Conservation (phyloP, 2,888 invertebrate genomes). For the Rhamnusium bicolor region DNA sequence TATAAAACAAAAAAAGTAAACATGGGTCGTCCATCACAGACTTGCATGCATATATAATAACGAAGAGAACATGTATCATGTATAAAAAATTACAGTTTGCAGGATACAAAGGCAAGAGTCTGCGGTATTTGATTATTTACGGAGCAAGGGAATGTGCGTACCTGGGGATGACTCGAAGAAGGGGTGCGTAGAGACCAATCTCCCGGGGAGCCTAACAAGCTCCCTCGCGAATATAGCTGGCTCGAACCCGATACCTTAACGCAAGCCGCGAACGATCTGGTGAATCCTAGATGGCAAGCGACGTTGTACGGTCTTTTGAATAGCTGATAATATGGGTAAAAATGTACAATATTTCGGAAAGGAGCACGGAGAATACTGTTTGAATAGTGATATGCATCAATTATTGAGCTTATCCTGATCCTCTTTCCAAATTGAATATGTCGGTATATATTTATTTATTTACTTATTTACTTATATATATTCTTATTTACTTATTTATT, state of each 20-base stretch:
- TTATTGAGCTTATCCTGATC: neutral
- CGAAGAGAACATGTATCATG: slow-evolving; percentile 25
- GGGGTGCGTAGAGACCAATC: slow-evolving; percentile 27
- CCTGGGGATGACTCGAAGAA: slow-evolving; percentile 31
- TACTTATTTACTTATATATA: no score
- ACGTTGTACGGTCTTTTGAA: slow-evolving; percentile 21
- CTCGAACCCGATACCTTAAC: slow-evolving; percentile 32
- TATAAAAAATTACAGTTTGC: slow-evolving; percentile 27
- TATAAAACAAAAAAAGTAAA: slow-evolving; percentile 32
- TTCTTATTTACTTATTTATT: no score
- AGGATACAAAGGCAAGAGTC: slow-evolving; percentile 29
- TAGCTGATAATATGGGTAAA: slow-evolving; percentile 24
- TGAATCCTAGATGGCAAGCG: slow-evolving; percentile 20
- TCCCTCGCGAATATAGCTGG: slow-evolving; percentile 26
- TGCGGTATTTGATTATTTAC: slow-evolving; percentile 36
- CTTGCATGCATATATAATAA: slow-evolving; percentile 31
- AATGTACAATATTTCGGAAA: neutral
- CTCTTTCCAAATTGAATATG: neutral
- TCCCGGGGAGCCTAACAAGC: slow-evolving; percentile 33
- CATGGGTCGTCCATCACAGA: slow-evolving; percentile 28
- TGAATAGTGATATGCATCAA: neutral
- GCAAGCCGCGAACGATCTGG: slow-evolving; percentile 15
- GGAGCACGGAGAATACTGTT: neutral
- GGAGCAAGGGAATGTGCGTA: slow-evolving; percentile 30
- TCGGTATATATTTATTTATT: no score